phyloP scores from a whole-genome alignment of 2,888 invertebrate genomes.

The Microctonus brassicae region DNA sequence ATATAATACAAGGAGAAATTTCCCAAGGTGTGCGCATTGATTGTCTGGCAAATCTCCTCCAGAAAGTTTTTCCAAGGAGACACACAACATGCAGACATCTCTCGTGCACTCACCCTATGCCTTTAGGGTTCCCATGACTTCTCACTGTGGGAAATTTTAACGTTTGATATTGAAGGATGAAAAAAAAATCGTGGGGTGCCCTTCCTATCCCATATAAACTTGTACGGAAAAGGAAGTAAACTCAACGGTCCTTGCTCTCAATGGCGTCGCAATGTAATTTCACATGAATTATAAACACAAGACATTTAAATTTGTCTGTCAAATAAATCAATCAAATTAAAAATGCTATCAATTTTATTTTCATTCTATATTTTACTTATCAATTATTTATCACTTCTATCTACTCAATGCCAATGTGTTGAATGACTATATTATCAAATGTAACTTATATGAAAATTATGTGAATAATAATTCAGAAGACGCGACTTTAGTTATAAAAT shows the following conservation, averaged over 20 bases:
- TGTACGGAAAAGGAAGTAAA: conserved; percentile 58
- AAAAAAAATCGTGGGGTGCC: conserved; percentile 54
- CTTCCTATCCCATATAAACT: conserved; percentile 46
- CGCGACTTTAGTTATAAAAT: too few species aligned
- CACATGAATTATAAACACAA: conserved; percentile 6
- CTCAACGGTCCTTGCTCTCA: conserved; percentile 64
- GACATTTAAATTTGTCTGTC: not conserved
- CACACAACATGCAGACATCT: conserved; percentile 16
- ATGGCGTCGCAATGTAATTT: conserved; percentile 50
- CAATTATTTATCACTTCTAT: too few species aligned
- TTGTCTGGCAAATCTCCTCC: conserved; percentile 52
- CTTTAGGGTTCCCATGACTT: conserved; percentile 58
- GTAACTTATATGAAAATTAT: too few species aligned
- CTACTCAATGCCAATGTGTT: too few species aligned
- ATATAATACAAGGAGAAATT: conserved; percentile 34
- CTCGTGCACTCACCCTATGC: conserved; percentile 26
- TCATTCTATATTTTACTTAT: too few species aligned
- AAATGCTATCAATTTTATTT: too few species aligned
- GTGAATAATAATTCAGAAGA: too few species aligned
- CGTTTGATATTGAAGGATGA: conserved; percentile 64
- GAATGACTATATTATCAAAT: too few species aligned
- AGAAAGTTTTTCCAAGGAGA: conserved; percentile 49
- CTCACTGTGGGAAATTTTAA: conserved; percentile 66
- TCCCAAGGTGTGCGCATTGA: conserved; percentile 31
- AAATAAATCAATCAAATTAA: too few species aligned